Conservation (phyloP, 2,888 invertebrate genomes). For the Anoplius nigerrimus region DNA sequence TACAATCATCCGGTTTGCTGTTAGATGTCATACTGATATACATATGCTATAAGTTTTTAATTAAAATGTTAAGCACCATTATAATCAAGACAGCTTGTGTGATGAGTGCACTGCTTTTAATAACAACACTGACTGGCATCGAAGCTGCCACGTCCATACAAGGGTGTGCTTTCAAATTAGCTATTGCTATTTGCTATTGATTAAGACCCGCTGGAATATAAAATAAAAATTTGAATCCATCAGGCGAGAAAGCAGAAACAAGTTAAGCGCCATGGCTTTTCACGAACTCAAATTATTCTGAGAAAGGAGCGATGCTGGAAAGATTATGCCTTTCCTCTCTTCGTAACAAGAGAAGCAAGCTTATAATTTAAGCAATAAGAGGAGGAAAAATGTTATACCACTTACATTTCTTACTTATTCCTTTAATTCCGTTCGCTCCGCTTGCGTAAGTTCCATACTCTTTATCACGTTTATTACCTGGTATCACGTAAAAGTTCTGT, state of each 20-base stretch:
- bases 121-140: conserved; percentile 18
- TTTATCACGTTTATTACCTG: too few species aligned
- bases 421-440: too few species aligned
- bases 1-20: too few species aligned
- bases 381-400: too few species aligned
- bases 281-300: not conserved
- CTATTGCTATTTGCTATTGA: not conserved
- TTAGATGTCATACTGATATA: too few species aligned
- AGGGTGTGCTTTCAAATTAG: not conserved
- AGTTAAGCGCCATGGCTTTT: conserved; percentile 26
- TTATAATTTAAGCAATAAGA: too few species aligned
- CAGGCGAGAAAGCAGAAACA: conserved; percentile 18
- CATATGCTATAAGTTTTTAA: not conserved
- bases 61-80: conserved; percentile 55
- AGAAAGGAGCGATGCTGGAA: not conserved
- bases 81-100: not conserved
- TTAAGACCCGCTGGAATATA: conserved; percentile 23
- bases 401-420: too few species aligned
- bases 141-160: conserved; percentile 27
- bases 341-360: too few species aligned
- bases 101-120: not conserved
- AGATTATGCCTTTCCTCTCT: not conserved
- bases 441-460: too few species aligned
- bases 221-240: conserved; percentile 25
- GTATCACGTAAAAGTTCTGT: too few species aligned